These are phyloP conservation scores for Leptinotarsa undecemlineata DNA, from an alignment of 1,140 invertebrate genomes.

Conservation along the genomic window DNA sequence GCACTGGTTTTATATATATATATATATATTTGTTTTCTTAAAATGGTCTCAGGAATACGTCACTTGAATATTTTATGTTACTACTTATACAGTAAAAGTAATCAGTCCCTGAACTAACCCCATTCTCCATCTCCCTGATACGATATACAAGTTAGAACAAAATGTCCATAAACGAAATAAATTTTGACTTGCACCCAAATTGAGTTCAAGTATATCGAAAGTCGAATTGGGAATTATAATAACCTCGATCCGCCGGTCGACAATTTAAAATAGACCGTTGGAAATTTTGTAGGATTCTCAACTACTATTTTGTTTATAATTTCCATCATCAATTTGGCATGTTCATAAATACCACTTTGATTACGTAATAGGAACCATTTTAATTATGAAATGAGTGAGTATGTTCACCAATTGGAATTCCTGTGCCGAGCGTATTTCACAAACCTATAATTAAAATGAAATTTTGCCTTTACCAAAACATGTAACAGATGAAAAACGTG, in stretches of 20 bases:
- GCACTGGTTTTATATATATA: no score
- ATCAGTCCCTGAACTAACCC: no score
- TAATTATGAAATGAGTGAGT: background rate
- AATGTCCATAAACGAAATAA: no score
- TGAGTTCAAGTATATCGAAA: no score
- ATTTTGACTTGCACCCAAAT: no score
- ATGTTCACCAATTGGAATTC: constrained; percentile 5
- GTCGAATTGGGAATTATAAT: background rate
- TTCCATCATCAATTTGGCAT: background rate
- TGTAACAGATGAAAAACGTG: background rate
- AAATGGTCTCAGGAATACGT: no score
- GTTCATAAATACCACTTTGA: background rate
- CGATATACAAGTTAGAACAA: no score
- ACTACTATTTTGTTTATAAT: background rate
- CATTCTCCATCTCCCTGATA: no score
- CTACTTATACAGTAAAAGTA: no score
- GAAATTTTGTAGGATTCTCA: background rate
- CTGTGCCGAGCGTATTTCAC: background rate
- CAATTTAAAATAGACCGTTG: background rate
- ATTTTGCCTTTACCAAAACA: background rate
- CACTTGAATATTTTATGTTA: no score
- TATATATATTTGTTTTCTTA: no score
- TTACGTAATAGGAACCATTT: constrained; percentile 6
- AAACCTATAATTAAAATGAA: background rate
- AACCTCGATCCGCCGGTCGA: background rate